A percentile compares a stretch with the other conserved stretches of the same genome.
These are phyloP conservation scores for Taenaris catops DNA, from an alignment of 2,888 invertebrate genomes.

Conservation along the genomic window DNA sequence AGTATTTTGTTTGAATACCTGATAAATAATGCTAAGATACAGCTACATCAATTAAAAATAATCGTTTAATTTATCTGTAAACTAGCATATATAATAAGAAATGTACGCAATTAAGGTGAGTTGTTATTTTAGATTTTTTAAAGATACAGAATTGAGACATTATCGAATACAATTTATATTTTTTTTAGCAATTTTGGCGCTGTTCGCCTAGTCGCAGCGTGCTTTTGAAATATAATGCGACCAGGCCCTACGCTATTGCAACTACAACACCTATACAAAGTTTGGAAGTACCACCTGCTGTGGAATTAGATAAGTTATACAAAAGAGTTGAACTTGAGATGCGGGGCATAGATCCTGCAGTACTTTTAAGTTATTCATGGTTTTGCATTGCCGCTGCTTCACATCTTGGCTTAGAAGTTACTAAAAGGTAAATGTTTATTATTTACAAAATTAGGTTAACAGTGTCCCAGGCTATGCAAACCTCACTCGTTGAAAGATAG, in stretches of 20 bases:
- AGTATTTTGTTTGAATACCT: too few relatives aligned
- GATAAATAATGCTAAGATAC: too few relatives aligned
- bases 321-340: slow-evolving; percentile 92
- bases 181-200: slow-evolving; percentile 50
- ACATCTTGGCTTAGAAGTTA: slow-evolving; percentile 88
- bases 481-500: too few relatives aligned
- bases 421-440: slow-evolving; percentile 85
- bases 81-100: slow-evolving; percentile 3
- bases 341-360: slow-evolving; percentile 91
- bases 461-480: too few relatives aligned
- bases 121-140: neutral
- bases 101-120: slow-evolving; percentile 30
- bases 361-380: slow-evolving; percentile 92
- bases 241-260: slow-evolving; percentile 39
- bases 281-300: slow-evolving; percentile 32
- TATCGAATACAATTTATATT: slow-evolving; percentile 6
- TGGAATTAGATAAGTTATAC: slow-evolving; percentile 87
- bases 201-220: slow-evolving; percentile 38
- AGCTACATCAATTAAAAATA: too few relatives aligned
- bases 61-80: too few relatives aligned
- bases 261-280: slow-evolving; percentile 37
- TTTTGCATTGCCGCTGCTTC: slow-evolving; percentile 90
- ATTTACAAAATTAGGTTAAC: too few relatives aligned
- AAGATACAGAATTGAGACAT: neutral
- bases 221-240: slow-evolving; percentile 30